Evolutionary conservation across 2,113 vertebrate species (phyloP), one percentile per base, ranked within the genome.

Genomic region (Sinocyclocheilus rhinocerous): DNA sequence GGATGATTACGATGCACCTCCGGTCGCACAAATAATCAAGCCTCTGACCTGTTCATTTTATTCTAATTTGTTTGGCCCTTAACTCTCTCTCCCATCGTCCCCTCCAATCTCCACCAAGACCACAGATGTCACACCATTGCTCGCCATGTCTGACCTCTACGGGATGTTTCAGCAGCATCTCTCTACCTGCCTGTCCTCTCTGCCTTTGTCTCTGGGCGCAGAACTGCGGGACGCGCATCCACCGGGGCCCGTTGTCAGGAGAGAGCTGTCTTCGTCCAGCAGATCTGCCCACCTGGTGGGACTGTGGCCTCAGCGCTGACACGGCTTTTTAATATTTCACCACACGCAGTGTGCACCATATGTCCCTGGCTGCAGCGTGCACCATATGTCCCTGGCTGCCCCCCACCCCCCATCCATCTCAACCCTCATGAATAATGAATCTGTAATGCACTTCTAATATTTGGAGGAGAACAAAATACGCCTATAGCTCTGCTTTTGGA

Each of bases 241-340:
- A 50, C 48, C 6, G 65, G 16, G 20, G 42, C 52, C 55, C 13
- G 80, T 84, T 87, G 87, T 88, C 86, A 85, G 75, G 80, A 24
- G 78, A 83, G 76, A 83, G 77, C 55, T 83, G 79, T 86, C 84
- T 88, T 67, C 29, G 87, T 86, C 87, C 87, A 13, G 36, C 84
- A 83, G 84, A 78, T 86, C 67, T 86, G 85, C 75, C 87, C 87
- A 83, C 87, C 87, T 88, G 87, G 63, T 80, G 85, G 63, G 80
- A 61, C 57, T 22, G 76, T 88, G 90, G 87, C 89, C 89, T 86
- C 86, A 63, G 73, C 48, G 83, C 90, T 92, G 88, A 91, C 91
- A 90, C 63, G 50, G 84, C 91, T 88, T 90, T 91, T 92, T 90
- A 92, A 92, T 90, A 92, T 92, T 91, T 91, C 89, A 88, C 85